These are phyloP conservation scores for Zoanthus gigantus DNA, from an alignment of 92 coral and sea anemone genomes.

Conservation along the genomic window DNA sequence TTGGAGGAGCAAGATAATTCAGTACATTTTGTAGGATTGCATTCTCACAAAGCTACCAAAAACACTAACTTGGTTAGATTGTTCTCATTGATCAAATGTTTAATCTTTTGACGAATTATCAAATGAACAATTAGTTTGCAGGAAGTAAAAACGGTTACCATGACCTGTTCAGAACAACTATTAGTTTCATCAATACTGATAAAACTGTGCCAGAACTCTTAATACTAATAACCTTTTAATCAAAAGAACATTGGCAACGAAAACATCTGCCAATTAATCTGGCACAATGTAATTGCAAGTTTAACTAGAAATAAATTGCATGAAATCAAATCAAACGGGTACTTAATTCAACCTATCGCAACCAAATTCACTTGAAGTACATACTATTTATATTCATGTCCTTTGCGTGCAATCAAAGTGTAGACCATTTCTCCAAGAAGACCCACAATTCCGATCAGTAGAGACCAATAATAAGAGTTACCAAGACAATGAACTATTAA, in stretches of 20 bases:
- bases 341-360: too few relatives aligned
- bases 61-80: too few relatives aligned
- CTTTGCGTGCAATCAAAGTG: conserved; percentile 89
- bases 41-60: too few relatives aligned
- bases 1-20: too few relatives aligned
- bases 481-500: conserved; percentile 79
- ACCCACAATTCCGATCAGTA: conserved; percentile 74
- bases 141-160: background rate
- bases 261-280: background rate
- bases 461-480: conserved; percentile 72
- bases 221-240: background rate
- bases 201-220: background rate
- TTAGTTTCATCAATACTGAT: background rate
- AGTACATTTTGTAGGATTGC: too few relatives aligned
- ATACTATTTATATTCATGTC: conserved; percentile 95
- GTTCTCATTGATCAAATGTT: too few relatives aligned
- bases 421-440: conserved; percentile 88
- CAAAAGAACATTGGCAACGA: background rate
- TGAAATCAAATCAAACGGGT: too few relatives aligned
- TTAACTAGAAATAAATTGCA: background rate
- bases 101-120: too few relatives aligned
- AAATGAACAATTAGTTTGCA: too few relatives aligned
- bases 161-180: background rate
- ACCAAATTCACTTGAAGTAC: conserved; percentile 41
- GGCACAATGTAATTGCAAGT: background rate